phyloP scores from a whole-genome alignment of 1,140 invertebrate species.

The Adoxophyes honmai region DNA sequence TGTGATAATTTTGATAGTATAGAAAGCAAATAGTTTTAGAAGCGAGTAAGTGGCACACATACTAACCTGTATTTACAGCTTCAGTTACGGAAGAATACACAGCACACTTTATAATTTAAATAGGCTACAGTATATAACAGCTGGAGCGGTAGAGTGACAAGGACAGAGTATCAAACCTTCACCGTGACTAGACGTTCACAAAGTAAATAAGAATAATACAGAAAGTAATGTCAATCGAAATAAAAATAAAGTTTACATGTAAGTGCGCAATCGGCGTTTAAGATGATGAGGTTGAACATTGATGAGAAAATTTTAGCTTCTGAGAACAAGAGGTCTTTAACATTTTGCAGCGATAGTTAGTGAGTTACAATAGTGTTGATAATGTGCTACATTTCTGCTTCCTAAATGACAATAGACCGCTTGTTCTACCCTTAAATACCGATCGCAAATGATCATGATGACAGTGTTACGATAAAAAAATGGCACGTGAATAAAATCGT shows the following conservation, averaged over 20 bases:
- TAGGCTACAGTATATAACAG: conserved; percentile 15
- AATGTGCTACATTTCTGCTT: background rate
- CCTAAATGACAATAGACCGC: background rate
- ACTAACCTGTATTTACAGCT: conserved; percentile 49
- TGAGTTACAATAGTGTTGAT: background rate
- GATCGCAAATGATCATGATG: background rate
- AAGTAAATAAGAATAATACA: conserved; percentile 22
- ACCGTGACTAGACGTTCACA: conserved; percentile 53
- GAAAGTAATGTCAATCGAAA: conserved; percentile 16
- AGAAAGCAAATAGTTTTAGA: conserved; percentile 25
- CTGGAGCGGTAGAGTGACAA: conserved; percentile 30
- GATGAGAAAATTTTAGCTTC: no score
- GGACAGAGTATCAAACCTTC: conserved; percentile 70
- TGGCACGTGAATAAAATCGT: conserved; percentile 25
- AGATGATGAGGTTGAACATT: background rate
- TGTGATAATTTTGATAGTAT: conserved; percentile 20
- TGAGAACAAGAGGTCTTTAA: no score
- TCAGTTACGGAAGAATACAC: conserved; percentile 25
- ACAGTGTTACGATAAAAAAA: background rate
- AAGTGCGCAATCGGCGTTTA: background rate
- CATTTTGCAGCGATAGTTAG: no score
- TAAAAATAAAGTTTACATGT: conserved; percentile 20
- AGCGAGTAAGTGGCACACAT: conserved; percentile 33
- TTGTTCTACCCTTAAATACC: background rate
- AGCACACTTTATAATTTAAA: conserved; percentile 28